These are phyloP conservation scores for Progne subis DNA, from an alignment of 2,113 vertebrate genomes.

Conservation along the genomic window DNA sequence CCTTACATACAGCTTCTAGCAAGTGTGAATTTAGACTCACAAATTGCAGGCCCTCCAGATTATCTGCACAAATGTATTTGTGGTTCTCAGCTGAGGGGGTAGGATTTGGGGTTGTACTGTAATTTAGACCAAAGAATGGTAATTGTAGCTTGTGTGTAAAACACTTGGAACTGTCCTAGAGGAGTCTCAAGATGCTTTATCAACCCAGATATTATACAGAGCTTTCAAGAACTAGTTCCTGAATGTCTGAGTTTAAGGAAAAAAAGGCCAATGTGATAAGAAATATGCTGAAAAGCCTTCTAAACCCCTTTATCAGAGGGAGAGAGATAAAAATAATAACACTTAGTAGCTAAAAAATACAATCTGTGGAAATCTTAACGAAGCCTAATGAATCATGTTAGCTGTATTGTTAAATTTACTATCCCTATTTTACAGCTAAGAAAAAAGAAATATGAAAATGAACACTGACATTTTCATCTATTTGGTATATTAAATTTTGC, in stretches of 20 bases:
- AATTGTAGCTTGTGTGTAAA: not conserved
- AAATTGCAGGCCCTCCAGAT: not conserved
- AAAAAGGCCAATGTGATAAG: not conserved
- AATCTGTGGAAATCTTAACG: conserved; percentile 30
- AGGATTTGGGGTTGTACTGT: not conserved
- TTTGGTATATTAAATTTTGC: not conserved
- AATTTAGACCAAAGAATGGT: conserved; percentile 6
- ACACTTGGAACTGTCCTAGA: not conserved
- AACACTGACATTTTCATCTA: not conserved
- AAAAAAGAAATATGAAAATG: not conserved
- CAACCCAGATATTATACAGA: not conserved
- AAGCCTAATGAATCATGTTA: conserved; percentile 34
- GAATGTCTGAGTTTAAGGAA: not conserved
- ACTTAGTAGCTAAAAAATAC: not conserved
- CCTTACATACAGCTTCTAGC: not conserved
- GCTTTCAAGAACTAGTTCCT: not conserved
- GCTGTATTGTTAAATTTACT: conserved; percentile 12
- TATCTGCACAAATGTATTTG: not conserved
- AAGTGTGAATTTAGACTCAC: not conserved
- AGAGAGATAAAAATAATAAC: conserved; percentile 32
- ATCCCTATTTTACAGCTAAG: not conserved
- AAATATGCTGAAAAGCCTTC: conserved; percentile 1
- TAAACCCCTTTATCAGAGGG: conserved; percentile 19
- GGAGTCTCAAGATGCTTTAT: not conserved
- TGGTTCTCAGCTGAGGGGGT: not conserved